These are phyloP conservation scores for Bombus superbus DNA, from an alignment of 1,140 invertebrate genomes.

Conservation along the genomic window DNA sequence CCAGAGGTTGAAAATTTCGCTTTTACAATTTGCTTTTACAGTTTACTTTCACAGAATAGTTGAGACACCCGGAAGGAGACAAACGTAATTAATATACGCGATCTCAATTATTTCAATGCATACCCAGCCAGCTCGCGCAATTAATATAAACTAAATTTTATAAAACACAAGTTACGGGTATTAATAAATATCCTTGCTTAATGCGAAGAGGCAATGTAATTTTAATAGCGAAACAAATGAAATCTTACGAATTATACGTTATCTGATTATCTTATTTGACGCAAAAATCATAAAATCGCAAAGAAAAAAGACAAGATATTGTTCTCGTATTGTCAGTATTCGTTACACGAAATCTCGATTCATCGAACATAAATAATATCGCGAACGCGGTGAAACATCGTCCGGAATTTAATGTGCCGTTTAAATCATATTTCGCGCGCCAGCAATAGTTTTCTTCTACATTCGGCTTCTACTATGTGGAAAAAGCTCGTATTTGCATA, in stretches of 20 bases:
- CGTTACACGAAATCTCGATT: not conserved
- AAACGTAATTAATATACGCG: not conserved
- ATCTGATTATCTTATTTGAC: too few relatives aligned
- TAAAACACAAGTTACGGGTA: too few relatives aligned
- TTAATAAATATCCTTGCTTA: too few relatives aligned
- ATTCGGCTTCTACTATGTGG: not conserved
- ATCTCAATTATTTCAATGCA: too few relatives aligned
- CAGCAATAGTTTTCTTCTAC: not conserved
- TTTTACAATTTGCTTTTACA: not conserved
- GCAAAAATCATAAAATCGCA: not conserved
- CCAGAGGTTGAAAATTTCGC: not conserved
- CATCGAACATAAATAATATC: not conserved
- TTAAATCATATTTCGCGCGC: not conserved
- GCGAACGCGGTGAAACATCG: too few relatives aligned
- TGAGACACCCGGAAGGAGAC: not conserved
- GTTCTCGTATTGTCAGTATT: not conserved
- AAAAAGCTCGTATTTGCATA: conserved; percentile 1
- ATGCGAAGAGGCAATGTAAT: too few relatives aligned
- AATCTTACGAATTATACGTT: too few relatives aligned
- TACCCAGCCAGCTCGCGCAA: too few relatives aligned
- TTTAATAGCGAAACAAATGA: too few relatives aligned
- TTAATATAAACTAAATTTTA: too few relatives aligned
- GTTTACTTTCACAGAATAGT: not conserved
- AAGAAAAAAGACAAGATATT: not conserved
- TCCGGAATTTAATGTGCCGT: not conserved